phyloP scores from a whole-genome alignment of 2,113 vertebrate genomes.

The Colossoma macropomum region DNA sequence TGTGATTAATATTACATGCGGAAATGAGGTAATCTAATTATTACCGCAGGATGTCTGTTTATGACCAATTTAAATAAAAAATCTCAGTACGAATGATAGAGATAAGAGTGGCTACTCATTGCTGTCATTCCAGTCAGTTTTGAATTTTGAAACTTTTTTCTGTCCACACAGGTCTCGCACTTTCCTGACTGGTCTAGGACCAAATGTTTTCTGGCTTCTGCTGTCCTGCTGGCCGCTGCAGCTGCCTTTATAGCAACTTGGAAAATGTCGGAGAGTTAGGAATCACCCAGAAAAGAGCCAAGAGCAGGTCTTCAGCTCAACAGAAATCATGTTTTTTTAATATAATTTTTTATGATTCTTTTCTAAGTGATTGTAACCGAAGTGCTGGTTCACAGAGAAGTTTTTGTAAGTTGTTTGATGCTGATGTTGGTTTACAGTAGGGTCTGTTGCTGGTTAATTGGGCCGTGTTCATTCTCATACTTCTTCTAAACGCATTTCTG shows the following conservation, averaged over 20 bases:
- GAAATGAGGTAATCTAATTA: too few species aligned
- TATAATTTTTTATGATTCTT: constrained; percentile 55
- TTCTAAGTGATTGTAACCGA: constrained; percentile 62
- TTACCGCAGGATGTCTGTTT: too few species aligned
- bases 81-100: too few species aligned
- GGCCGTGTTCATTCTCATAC: constrained; percentile 54
- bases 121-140: background rate
- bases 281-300: constrained; percentile 38
- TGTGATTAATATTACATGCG: too few species aligned
- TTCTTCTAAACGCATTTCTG: constrained; percentile 60
- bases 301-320: constrained; percentile 62
- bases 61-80: too few species aligned
- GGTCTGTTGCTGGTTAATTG: constrained; percentile 72
- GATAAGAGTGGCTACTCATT: too few species aligned
- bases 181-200: constrained; percentile 59
- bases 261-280: constrained; percentile 50
- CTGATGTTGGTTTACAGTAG: constrained; percentile 75
- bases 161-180: constrained; percentile 63
- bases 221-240: constrained; percentile 65
- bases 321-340: constrained; percentile 34
- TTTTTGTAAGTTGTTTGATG: constrained; percentile 56
- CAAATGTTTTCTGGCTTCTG: constrained; percentile 61
- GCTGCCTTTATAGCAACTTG: constrained; percentile 63
- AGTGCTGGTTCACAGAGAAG: constrained; percentile 62
- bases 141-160: background rate